These are phyloP conservation scores for Pharmacophagus antenor DNA, from an alignment of 2,888 invertebrate genomes.

Conservation along the genomic window DNA sequence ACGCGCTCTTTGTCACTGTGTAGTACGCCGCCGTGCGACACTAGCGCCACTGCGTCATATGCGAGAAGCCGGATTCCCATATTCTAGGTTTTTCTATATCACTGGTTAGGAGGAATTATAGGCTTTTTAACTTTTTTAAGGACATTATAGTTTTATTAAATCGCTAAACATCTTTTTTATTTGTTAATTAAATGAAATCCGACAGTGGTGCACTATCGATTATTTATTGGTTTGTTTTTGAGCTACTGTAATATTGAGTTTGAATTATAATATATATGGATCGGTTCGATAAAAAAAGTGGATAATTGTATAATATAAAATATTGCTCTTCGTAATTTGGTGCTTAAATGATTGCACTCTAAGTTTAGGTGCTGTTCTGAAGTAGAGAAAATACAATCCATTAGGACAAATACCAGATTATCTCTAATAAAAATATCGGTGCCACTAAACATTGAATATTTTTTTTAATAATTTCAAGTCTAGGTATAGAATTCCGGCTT, in stretches of 20 bases:
- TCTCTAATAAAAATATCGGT: not conserved
- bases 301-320: no score
- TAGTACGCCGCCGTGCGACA: constrained; percentile 34
- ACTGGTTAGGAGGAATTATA: no score
- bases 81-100: not conserved
- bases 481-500: constrained; percentile 7
- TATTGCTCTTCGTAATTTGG: not conserved
- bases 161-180: not conserved
- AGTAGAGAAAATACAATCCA: not conserved
- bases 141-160: no score
- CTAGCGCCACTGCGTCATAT: not conserved
- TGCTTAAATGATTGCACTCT: not conserved
- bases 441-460: not conserved
- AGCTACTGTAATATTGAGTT: not conserved
- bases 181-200: not conserved
- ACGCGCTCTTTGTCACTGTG: constrained; percentile 44
- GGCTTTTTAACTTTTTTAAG: not conserved
- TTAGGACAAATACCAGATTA: not conserved
- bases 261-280: not conserved
- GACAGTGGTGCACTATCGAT: not conserved
- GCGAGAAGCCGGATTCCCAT: constrained; percentile 8
- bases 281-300: no score
- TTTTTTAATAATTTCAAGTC: not conserved
- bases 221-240: not conserved
- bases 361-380: not conserved